Conservation (phyloP, 64 coral and sea anemone species). For the Stichodactyla mertensii region DNA sequence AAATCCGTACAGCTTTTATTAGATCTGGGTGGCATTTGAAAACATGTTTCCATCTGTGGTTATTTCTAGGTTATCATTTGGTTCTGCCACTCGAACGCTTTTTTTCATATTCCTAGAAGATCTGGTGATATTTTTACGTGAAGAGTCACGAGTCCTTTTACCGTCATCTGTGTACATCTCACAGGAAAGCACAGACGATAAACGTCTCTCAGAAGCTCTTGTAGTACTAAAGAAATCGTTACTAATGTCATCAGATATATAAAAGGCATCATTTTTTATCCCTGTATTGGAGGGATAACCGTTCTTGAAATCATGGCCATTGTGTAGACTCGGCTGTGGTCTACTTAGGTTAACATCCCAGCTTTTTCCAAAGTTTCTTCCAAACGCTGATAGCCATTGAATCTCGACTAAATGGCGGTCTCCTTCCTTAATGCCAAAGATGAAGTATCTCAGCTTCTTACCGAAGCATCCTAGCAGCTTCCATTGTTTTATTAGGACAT, state of each 20-base stretch:
- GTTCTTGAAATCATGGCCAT: neutral
- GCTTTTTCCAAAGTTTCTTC: constrained; percentile 10
- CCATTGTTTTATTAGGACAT: constrained; percentile 35
- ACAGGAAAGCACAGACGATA: neutral
- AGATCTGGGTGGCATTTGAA: neutral
- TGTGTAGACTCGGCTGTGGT: neutral
- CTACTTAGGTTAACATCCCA: neutral
- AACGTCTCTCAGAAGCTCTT: neutral
- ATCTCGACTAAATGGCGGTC: constrained; percentile 13
- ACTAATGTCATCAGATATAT: neutral
- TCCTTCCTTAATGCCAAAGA: constrained; percentile 33
- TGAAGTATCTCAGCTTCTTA: constrained; percentile 7
- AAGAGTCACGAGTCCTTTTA: neutral
- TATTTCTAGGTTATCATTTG: neutral
- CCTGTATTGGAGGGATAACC: neutral
- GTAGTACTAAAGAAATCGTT: neutral
- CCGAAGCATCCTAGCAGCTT: constrained; percentile 14
- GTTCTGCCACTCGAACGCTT: neutral
- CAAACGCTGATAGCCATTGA: neutral
- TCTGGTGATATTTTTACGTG: neutral
- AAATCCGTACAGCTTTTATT: neutral
- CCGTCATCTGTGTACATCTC: neutral
- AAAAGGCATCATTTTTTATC: neutral
- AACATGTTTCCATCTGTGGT: neutral
- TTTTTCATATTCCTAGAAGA: neutral